Evolutionary conservation across 2,797 vertebrate genomes (phyloP), one percentile per base, ranked within the genome.

Genomic region (Poecilia wingei): DNA sequence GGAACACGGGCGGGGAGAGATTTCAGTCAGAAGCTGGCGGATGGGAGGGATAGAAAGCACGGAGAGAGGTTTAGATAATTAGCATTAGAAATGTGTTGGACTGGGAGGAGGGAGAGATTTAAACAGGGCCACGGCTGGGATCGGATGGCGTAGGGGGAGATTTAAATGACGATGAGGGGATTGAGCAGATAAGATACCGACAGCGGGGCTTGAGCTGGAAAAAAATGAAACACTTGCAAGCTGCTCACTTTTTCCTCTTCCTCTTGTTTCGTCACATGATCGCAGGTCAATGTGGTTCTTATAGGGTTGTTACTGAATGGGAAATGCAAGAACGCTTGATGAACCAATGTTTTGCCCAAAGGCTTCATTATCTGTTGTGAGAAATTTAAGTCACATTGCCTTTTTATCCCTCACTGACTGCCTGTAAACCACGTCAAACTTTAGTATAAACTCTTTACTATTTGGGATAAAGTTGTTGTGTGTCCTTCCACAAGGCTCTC

Each of bases 1-100:
- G 72, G 80, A 84, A 86, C 86, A 84, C 66, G 83, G 87, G 89
- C 57, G 84, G 84, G 81, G 83, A 87, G 92, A 92, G 91, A 94
- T 95, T 95, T 94, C 87, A 94, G 94, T 94, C 94, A 93, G 91
- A 91, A 92, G 89, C 93, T 91, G 91, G 88, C 86, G 90, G 86
- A 93, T 90, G 89, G 89, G 84, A 91, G 89, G 91, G 90, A 92
- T 91, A 73, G 84, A 88, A 83, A 72, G 72, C 87, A 83, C 36
- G 43, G 89, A 94, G 90, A 94, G 92, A 93, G 95, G 93, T 95
- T 95, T 94, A 92, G 88, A 93, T 95, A 93, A 95, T 95, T 94
- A 95, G 93, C 95, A 95, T 95, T 92, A 94, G 89, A 95, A 95
- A 95, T 87, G 93, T 92, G 90, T 84, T 91, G 89, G 91, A 93